Conservation (phyloP, 2,113 vertebrate species). For the Indicator maculatus region DNA sequence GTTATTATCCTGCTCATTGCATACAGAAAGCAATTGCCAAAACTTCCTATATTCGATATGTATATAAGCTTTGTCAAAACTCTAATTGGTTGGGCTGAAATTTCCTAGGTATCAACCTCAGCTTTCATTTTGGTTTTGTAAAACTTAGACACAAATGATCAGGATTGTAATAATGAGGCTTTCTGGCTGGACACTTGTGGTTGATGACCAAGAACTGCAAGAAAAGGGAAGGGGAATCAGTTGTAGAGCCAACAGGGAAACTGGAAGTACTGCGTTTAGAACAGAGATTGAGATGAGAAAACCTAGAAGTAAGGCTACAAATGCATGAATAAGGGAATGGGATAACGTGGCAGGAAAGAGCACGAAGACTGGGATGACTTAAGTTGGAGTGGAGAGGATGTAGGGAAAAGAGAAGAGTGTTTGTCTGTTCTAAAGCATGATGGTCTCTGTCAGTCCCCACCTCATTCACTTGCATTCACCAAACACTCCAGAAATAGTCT, state of each 20-base stretch:
- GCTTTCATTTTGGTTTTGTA: neutral
- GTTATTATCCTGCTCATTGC: neutral
- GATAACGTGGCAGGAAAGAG: neutral
- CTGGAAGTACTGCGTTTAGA: neutral
- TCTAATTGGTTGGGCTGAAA: neutral
- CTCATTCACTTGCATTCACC: neutral
- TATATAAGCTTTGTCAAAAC: neutral
- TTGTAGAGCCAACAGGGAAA: accelerated
- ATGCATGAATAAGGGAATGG: neutral
- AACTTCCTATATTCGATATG: neutral
- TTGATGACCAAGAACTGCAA: neutral
- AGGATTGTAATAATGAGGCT: neutral
- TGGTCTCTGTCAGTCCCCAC: neutral
- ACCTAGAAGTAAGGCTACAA: neutral
- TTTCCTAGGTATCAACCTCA: neutral
- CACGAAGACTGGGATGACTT: neutral
- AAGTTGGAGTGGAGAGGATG: neutral
- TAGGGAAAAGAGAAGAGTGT: neutral
- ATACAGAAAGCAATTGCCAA: neutral
- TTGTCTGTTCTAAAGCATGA: neutral
- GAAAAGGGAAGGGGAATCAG: neutral
- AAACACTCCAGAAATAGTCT: neutral
- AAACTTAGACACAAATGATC: neutral
- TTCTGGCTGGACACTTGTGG: neutral
- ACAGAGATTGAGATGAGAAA: neutral